Evolutionary conservation across 2,797 vertebrate species (phyloP), one percentile per base, ranked within the genome.

Genomic region (Xenops minutus): DNA sequence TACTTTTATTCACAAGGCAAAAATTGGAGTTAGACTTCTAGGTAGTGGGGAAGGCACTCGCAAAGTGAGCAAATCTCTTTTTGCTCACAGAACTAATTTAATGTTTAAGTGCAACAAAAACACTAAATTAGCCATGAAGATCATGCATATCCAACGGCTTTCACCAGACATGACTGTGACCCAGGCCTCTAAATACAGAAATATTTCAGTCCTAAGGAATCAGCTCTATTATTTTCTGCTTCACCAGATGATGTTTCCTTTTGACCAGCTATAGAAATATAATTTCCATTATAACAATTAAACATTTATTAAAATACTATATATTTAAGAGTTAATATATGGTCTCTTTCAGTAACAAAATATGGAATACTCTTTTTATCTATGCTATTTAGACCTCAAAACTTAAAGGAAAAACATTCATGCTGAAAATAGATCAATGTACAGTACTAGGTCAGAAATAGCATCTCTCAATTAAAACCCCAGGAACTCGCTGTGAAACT

Each of bases 21-120:
- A 96, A 97, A 96, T 37, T 68, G 94, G 97, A 98, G 92, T 96
- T 96, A 92, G 93, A 96, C 89, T 97, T 98, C 49, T 95, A 94
- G 96, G 96, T 96, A 95, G 93, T 95, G 96, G 97, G 96, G 95
- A 98, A 98, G 97, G 97, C 97, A 98, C 97, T 98, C 96, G 94
- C 96, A 94, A 96, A 88, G 95, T 97, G 97, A 97, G 96, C 96
- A 97, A 95, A 95, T 80, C 44, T 92, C 14, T 72, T 96, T 94
- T 86, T 97, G 96, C 97, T 97, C 97, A 95, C 79, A 85, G 89
- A 96, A 96, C 97, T 97, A 97, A 96, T 93, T 93, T 88, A 96
- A 96, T 97, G 97, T 97, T 97, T 95, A 95, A 95, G 96, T 97
- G 94, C 94, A 96, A 97, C 75, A 92, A 93, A 96, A 95, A 84